Evolutionary conservation across 2,797 vertebrate genomes (phyloP).

Genomic region (Naso thynnoides): DNA sequence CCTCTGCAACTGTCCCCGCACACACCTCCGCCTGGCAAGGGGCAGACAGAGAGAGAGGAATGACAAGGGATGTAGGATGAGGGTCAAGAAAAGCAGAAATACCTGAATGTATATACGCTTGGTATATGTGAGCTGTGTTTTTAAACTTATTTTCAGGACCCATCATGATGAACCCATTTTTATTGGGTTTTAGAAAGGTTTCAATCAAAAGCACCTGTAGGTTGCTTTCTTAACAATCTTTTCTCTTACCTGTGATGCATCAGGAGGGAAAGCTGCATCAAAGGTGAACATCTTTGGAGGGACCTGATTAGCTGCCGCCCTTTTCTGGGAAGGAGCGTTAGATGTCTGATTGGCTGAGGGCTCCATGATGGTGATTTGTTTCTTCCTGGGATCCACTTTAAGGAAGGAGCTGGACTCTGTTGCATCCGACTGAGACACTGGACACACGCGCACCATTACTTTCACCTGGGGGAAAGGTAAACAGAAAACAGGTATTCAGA

Average conservation of each 20-base stretch:
- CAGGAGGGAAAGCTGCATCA: conserved; percentile 95
- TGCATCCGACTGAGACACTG: conserved; percentile 85
- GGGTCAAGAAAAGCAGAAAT: conserved; percentile 16
- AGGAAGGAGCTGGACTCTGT: conserved; percentile 96
- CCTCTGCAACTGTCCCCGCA: conserved; percentile 96
- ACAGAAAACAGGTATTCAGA: conserved; percentile 24
- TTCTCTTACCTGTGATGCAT: conserved; percentile 92
- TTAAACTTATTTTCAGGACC: no score
- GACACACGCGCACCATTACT: conserved; percentile 97
- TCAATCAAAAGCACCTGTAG: neutral
- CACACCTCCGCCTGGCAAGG: conserved; percentile 94
- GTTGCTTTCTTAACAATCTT: neutral
- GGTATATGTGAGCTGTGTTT: neutral
- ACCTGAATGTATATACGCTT: neutral
- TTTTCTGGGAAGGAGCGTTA: conserved; percentile 88
- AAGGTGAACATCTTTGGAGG: conserved; percentile 99
- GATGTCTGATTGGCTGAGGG: conserved; percentile 86
- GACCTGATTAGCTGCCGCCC: conserved; percentile 86
- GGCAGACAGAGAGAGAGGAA: conserved; percentile 29
- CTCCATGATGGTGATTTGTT: conserved; percentile 96
- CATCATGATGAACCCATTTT: no score
- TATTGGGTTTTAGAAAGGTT: no score
- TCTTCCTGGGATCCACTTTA: conserved; percentile 96
- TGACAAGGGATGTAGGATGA: conserved; percentile 10
- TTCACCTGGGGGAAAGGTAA: conserved; percentile 88